Evolutionary conservation across 2,113 vertebrate species (phyloP).

Genomic region (Actenoides hombroni): DNA sequence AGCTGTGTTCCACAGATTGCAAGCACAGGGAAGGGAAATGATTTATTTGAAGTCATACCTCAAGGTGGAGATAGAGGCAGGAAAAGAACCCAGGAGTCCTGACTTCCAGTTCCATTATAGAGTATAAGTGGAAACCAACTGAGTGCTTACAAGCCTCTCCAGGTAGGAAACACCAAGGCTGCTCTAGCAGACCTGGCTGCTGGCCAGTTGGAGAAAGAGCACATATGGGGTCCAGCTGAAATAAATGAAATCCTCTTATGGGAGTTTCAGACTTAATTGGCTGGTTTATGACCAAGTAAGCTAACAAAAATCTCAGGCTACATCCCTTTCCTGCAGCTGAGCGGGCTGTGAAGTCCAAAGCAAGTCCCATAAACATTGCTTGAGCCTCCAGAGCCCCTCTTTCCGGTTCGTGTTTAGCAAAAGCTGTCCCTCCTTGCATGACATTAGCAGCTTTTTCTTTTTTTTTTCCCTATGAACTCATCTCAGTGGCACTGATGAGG

Average conservation of each 20-base stretch:
- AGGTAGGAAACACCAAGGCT: neutral
- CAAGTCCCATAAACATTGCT: neutral
- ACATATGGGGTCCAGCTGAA: neutral
- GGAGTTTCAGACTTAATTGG: slow-evolving; percentile 17
- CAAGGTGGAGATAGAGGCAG: neutral
- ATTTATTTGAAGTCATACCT: neutral
- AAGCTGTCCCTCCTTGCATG: neutral
- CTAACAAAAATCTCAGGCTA: neutral
- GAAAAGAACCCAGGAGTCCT: neutral
- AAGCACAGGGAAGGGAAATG: neutral
- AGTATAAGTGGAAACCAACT: neutral
- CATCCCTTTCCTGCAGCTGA: neutral
- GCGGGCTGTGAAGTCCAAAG: neutral
- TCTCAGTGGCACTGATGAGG: neutral
- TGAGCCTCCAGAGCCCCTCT: neutral
- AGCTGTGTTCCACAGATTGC: neutral
- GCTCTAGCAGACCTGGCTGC: slow-evolving; percentile 22
- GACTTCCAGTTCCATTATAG: neutral
- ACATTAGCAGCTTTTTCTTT: neutral
- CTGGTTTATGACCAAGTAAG: slow-evolving; percentile 4
- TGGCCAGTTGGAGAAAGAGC: neutral
- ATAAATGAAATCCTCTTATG: neutral
- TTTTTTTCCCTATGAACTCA: neutral
- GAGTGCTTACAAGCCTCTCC: neutral
- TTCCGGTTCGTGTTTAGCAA: neutral